A percentile compares a stretch with the other conserved stretches of the same genome.
These are phyloP conservation scores for Euthynnus affinis DNA, from an alignment of 2,797 vertebrate species.

Conservation along the genomic window DNA sequence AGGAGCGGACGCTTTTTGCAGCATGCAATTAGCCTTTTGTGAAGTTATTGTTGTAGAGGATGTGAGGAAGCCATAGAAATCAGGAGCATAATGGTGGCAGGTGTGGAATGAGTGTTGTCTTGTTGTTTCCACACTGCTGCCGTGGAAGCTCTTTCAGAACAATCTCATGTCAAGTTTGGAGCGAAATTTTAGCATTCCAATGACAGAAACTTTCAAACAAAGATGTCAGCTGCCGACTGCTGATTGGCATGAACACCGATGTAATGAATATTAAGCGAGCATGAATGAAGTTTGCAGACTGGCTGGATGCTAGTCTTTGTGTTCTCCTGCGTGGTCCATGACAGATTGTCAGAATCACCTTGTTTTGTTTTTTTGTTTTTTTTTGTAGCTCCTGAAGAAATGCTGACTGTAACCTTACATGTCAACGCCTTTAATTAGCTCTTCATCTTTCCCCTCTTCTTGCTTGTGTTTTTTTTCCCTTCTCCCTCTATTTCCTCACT, in stretches of 20 bases:
- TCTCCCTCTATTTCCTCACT: neutral
- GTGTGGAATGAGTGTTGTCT: conserved; percentile 72
- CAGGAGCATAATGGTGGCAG: conserved; percentile 69
- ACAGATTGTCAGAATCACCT: conserved; percentile 66
- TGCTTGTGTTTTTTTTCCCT: neutral
- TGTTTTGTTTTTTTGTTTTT: conserved; percentile 56
- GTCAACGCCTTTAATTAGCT: conserved; percentile 46
- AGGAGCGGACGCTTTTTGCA: conserved; percentile 41
- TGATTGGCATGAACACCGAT: conserved; percentile 40
- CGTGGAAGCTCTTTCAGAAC: conserved; percentile 45
- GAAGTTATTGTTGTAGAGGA: conserved; percentile 58
- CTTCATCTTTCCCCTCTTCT: conserved; percentile 7
- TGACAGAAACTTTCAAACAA: conserved; percentile 65
- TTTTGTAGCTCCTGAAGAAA: conserved; percentile 42
- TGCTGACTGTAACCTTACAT: conserved; percentile 54
- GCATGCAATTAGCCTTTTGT: conserved; percentile 70
- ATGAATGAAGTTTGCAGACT: conserved; percentile 36
- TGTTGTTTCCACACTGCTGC: conserved; percentile 41
- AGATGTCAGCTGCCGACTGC: conserved; percentile 63
- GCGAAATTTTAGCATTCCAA: conserved; percentile 28
- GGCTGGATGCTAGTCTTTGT: conserved; percentile 38
- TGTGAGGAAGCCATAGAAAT: conserved; percentile 57
- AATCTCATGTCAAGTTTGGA: conserved; percentile 44
- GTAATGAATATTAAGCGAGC: conserved; percentile 66
- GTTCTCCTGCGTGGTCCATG: conserved; percentile 39